Evolutionary conservation across 1,140 invertebrate species (phyloP), one percentile per base, ranked within the genome.

Genomic region (Megalonaias nervosa): DNA sequence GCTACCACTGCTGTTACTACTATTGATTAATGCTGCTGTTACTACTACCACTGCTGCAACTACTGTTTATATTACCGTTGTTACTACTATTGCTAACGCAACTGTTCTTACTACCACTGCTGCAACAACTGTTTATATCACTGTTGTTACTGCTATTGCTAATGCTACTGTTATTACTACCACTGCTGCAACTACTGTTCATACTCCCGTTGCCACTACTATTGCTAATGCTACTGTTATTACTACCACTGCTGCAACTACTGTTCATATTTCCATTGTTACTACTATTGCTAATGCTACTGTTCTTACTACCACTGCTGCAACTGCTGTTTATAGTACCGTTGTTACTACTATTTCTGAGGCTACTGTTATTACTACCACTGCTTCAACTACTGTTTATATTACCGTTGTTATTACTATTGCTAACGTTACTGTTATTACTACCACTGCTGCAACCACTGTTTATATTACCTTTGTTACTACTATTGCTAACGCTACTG

Each of bases 371-470:
- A 72, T 67, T 70, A 57, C 74, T 70, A 56, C 67, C 58, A 23
- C 74, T 80, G 61, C 78, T 60, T 62, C 71, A 66, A 26, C 71
- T 74, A 65, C n/a, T n/a, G n/a, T n/a, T n/a, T n/a, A n/a, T n/a
- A n/a, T 61, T 74, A 65, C 72, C 65, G 38, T 59, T 74, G 5
- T 5, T 74, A 6, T 26, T 74, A 65, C 6, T 74, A 65, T 5
- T 74, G 5, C 60, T 67, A 65, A 2, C 65, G 38, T 5, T 74
- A 65, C 60, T 74, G 5, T 26, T 74, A 65, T 26, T 72, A 72
- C 70, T 72, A 74, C 72, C 67, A 74, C 72, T 74, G 67, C 64
- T 74, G 67, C 72, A 48, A 74, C 64, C 48, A 74, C 64, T 74
- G 67, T 26, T 74, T 70, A 26, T 73, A 73, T 59, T 67, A 73